These are phyloP conservation scores for Halichoerus grypus DNA, from an alignment of 2,113 vertebrate species.

Conservation along the genomic window DNA sequence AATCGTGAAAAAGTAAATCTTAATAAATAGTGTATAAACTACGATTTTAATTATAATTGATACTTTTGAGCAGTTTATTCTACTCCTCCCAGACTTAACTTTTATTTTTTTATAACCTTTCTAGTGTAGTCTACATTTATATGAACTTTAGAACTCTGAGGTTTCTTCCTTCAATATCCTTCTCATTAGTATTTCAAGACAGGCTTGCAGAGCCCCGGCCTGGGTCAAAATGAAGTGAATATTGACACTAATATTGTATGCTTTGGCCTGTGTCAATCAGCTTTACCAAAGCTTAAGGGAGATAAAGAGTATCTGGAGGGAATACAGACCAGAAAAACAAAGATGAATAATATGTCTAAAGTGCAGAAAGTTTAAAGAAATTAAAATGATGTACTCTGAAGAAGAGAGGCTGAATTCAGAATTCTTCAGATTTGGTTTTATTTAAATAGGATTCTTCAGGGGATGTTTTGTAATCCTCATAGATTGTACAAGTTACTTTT, in stretches of 20 bases:
- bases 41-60: not conserved
- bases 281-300: not conserved
- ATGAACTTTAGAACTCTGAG: constrained; percentile 13
- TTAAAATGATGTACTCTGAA: constrained; percentile 45
- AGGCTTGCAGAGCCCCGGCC: not conserved
- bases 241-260: not conserved
- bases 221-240: not conserved
- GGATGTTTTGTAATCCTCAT: not conserved
- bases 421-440: constrained; percentile 7
- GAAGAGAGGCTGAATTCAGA: not conserved
- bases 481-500: not conserved
- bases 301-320: not conserved
- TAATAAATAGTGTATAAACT: not conserved
- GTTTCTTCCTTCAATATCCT: not conserved
- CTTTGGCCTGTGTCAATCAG: constrained; percentile 28
- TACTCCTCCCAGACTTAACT: not conserved
- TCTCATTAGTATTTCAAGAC: constrained; percentile 43
- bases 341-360: not conserved
- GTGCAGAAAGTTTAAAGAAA: not conserved
- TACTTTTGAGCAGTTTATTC: not conserved
- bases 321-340: constrained; percentile 20
- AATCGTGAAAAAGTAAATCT: not conserved
- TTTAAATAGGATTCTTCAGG: constrained; percentile 10
- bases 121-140: not conserved
- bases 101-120: not conserved